Evolutionary conservation across 2,797 vertebrate genomes (phyloP), one percentile per base, ranked within the genome.

Genomic region (Enteromius treurensis): DNA sequence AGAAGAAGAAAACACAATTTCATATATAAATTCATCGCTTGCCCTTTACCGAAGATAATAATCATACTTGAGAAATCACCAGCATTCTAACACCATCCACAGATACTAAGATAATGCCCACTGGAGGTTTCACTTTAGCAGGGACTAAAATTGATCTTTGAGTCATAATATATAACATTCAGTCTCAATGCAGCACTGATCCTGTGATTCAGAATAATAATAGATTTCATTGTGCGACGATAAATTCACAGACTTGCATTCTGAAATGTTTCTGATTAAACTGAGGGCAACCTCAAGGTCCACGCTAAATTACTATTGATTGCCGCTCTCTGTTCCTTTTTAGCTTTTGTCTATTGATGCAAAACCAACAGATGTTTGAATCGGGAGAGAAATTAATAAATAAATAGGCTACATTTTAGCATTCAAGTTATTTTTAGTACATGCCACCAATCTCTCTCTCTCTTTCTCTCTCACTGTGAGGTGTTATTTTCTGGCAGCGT

Each of bases 291-390:
- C 37, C 45, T 75, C 60, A 49, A 51, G 67, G 42, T 88, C 65
- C 60, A 21, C 64, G 21, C 74, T 67, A 47, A 83, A 80, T 81
- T 64, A 49, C 67, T 76, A 77, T 82, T 80, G 73, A 85, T 86
- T 86, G 49, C 51, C 1, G 19, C 40, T 70, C 47, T 51, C 47
- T 53, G 17, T 71, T 74, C 42, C 26, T 74, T 79, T 55, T 79
- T 19, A 82, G 68, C 73, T 81, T 77, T 67, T 45, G 53, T 40
- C 81, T 82, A 21, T 67, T 75, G 85, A 75, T 51, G 77, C 62
- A 83, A 81, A 87, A 77, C 77, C 79, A 89, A 81, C 88, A 89
- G 86, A 86, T 89, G 86, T 86, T 84, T 32, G 58, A 85, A 84
- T 83, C 37, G 71, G 78, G 65, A 73, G 73, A 74, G 29, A 87